Evolutionary conservation across 1,140 invertebrate genomes (phyloP), one percentile per base, ranked within the genome.

Genomic region (Nasonia vitripennis): DNA sequence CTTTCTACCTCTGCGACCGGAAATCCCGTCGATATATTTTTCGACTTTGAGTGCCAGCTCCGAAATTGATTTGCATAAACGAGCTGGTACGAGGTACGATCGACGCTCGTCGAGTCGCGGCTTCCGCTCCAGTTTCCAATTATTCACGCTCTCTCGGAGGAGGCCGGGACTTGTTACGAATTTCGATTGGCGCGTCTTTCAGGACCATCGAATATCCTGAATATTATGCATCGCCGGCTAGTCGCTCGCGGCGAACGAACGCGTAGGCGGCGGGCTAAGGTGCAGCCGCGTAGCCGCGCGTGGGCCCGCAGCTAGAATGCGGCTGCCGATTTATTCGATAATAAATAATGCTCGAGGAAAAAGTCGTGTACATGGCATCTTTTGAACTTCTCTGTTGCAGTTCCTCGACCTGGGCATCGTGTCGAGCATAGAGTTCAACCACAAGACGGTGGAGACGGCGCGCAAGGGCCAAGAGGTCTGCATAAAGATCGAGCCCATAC

Each of bases 381-480:
- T 27, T 27, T 2, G 1, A 1, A 27, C 27, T n/a, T n/a, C 27
- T 27, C 78, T 92, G 87, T 89, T 95, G 81, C 95, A 99, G 97
- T 98, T 98, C 94, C 95, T 99, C 85, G 97, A 99, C 83, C 94
- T 99, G 90, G 99, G 99, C 6, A 94, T 98, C 45, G 98, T 99
- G 70, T 97, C 98, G 14, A 99, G 98, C 68, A 98, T 99, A 90
- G 98, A 99, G 93, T 95, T 95, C 87, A 97, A 97, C 94, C 96
- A 96, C 94, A 95, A 99, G 95, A 92, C 97, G 93, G 96, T 99
- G 84, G 98, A 99, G 79, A 95, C 94, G 11, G 99, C 99, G 1
- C 95, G 98, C 79, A 98, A 98, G 93, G 99, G 99, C 4, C 97
- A 98, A 93, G 99, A 99, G 94, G 98, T 99, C 12, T 99, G 99